Evolutionary conservation across 2,797 vertebrate genomes (phyloP), one percentile per base, ranked within the genome.

Genomic region (Phoeniculus purpureus): DNA sequence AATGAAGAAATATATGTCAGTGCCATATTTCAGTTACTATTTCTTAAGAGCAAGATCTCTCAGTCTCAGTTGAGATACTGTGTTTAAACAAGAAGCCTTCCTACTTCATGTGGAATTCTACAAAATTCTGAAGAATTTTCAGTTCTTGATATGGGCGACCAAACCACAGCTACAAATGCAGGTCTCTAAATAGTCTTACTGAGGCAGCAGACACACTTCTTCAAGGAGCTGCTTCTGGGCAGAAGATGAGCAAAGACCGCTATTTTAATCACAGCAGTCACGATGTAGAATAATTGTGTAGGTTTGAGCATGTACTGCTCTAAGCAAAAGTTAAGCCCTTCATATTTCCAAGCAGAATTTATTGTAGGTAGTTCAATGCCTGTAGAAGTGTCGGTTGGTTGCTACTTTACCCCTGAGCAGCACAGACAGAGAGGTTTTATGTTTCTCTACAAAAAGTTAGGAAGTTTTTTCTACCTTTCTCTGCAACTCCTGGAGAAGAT

Each of bases 31-130:
- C 43, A 82, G 27, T 29, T 48, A 26, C 4, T 48, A 34, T 19
- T 80, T 56, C 48, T 71, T 67, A 73, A 64, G 26, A 60, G 55
- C 9, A 6, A 40, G 60, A 13, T 31, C 61, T 13, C 22, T 34
- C 26, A 17, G 0, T 20, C 29, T 52, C 21, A 67, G 26, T 7
- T 45, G 26, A 77, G 17, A 19, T 43, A 55, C 6, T 13, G 7
- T 15, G 37, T 64, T 54, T 54, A 48, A 92, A 48, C 7, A 59
- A 19, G 80, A 75, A 37, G 15, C 60, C 26, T 52, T 67, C 21
- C 58, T 62, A 4, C 16, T 77, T 29, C 50, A 29, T 1, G 0
- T n/a, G 6, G 27, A 74, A 16, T 56, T 58, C 14, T 1, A 1
- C 15, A 85, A 79, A 74, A 80, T 3, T 6, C 12, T 56, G 15